Percentiles rank a stretch among this genome's conserved stretches.
These are phyloP conservation scores for Stratiolaelaps scimitus DNA, from an alignment of 1,140 invertebrate species.

Conservation along the genomic window DNA sequence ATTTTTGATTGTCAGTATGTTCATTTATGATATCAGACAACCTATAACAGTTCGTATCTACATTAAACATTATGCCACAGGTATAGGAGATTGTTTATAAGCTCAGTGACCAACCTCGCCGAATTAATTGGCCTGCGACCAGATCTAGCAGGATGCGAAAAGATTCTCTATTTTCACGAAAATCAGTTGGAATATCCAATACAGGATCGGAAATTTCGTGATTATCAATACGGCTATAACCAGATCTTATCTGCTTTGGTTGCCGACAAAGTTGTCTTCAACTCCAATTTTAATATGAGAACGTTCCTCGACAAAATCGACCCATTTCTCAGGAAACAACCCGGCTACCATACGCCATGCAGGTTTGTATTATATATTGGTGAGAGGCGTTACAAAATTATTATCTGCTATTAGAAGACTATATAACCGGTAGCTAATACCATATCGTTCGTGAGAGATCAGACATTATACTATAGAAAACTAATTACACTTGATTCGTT, in stretches of 20 bases:
- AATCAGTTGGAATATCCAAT: constrained; percentile 63
- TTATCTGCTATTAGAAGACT: too few species aligned
- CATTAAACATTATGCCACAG: neutral
- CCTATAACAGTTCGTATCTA: too few species aligned
- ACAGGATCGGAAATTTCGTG: constrained; percentile 51
- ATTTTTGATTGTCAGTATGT: too few species aligned
- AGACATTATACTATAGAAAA: neutral
- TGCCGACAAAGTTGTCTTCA: constrained; percentile 58
- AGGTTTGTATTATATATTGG: constrained; percentile 17
- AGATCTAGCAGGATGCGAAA: constrained; percentile 48
- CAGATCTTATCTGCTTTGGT: constrained; percentile 41
- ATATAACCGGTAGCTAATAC: too few species aligned
- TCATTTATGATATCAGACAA: too few species aligned
- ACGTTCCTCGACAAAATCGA: constrained; percentile 54
- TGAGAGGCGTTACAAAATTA: too few species aligned
- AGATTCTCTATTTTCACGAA: constrained; percentile 65
- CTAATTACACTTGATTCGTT: too few species aligned
- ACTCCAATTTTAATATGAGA: constrained; percentile 55
- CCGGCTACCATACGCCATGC: constrained; percentile 47
- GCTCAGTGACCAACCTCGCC: constrained; percentile 57
- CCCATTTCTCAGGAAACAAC: constrained; percentile 53
- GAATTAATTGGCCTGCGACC: constrained; percentile 55
- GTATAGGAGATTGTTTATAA: constrained; percentile 51
- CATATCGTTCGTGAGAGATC: neutral
- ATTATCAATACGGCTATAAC: constrained; percentile 55